phyloP scores from a whole-genome alignment of 2,113 vertebrate species.

The Hippopotamus amphibius region DNA sequence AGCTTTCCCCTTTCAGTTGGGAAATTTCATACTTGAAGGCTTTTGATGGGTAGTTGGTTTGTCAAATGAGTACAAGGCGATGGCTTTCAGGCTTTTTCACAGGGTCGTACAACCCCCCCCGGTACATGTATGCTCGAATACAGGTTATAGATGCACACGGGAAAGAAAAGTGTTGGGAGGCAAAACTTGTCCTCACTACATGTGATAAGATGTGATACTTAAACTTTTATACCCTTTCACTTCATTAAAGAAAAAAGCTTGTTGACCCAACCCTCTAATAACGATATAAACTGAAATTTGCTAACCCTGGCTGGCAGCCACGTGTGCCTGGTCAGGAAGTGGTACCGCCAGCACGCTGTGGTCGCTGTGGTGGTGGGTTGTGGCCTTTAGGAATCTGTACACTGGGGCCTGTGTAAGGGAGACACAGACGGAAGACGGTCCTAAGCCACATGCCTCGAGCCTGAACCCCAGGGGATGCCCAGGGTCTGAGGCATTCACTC shows the following conservation, averaged over 20 bases:
- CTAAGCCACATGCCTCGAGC: neutral
- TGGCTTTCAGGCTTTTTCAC: neutral
- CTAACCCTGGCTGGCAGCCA: neutral
- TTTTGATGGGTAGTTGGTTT: neutral
- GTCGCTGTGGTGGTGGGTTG: too few relatives aligned
- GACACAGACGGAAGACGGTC: neutral
- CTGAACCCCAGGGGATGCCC: neutral
- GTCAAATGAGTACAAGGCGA: neutral
- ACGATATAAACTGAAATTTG: neutral
- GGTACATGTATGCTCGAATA: neutral
- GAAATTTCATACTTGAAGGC: neutral
- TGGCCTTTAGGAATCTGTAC: neutral
- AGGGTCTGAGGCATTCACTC: neutral
- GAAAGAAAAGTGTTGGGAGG: neutral
- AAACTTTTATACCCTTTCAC: neutral
- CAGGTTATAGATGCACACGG: neutral
- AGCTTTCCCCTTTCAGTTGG: neutral
- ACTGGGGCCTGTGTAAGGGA: neutral
- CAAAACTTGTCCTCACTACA: neutral
- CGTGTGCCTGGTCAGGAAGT: fast-evolving
- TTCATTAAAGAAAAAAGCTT: neutral
- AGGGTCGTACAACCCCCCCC: too few relatives aligned
- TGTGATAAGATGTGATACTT: neutral
- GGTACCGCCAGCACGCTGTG: fast-evolving
- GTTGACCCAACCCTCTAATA: neutral